phyloP scores from a whole-genome alignment of 2,113 vertebrate species.

The Carassius gibelio region DNA sequence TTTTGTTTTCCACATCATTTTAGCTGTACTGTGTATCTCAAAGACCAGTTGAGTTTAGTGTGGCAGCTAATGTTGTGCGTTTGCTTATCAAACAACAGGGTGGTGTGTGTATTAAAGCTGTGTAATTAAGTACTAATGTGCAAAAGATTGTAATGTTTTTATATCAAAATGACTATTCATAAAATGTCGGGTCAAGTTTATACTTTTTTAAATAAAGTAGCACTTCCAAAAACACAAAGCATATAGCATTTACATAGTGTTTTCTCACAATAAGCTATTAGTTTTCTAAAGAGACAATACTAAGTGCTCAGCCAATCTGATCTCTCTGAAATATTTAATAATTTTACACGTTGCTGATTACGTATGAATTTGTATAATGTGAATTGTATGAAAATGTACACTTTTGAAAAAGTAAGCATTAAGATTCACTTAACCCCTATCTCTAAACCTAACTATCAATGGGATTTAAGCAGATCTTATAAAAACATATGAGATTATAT shows the following conservation, averaged over 20 bases:
- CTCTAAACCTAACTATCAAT: too few species aligned
- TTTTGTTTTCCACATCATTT: slow-evolving; percentile 70
- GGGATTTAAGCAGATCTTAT: too few species aligned
- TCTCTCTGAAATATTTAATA: too few species aligned
- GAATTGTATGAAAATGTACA: neutral
- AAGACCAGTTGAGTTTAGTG: slow-evolving; percentile 76
- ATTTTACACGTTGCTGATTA: too few species aligned
- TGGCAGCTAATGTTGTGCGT: slow-evolving; percentile 82
- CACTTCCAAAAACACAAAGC: slow-evolving; percentile 73
- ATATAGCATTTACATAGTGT: slow-evolving; percentile 69
- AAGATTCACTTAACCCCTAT: too few species aligned
- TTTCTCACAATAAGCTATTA: slow-evolving; percentile 1
- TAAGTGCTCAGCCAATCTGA: neutral
- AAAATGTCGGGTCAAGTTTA: slow-evolving; percentile 84
- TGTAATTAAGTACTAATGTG: slow-evolving; percentile 84
- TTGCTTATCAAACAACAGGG: slow-evolving; percentile 82
- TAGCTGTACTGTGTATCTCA: slow-evolving; percentile 73
- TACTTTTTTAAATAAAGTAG: slow-evolving; percentile 87
- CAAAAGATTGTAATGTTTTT: slow-evolving; percentile 87
- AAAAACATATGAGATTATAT: too few species aligned
- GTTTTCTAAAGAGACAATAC: neutral
- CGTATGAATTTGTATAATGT: neutral
- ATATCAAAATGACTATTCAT: slow-evolving; percentile 83
- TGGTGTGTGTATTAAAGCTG: slow-evolving; percentile 79
- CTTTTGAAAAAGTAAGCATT: too few species aligned